phyloP scores from a whole-genome alignment of 2,888 invertebrate species.

The Epinotia ramella region DNA sequence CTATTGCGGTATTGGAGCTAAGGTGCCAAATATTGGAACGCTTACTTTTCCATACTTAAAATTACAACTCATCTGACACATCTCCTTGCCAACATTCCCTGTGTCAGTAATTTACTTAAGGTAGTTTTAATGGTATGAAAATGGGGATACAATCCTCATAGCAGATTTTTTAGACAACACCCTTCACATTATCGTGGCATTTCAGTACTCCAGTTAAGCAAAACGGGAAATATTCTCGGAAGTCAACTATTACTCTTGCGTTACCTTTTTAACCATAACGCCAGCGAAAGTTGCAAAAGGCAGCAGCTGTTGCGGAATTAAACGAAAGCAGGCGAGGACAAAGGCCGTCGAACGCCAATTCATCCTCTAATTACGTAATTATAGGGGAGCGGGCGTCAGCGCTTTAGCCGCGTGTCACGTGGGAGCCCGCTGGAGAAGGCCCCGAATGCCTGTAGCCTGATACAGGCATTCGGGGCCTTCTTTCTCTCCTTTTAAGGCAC shows the following conservation, averaged over 20 bases:
- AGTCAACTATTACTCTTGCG: neutral
- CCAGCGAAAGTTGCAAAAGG: constrained; percentile 66
- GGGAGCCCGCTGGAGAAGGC: neutral
- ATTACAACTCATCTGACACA: too few species aligned
- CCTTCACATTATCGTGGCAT: neutral
- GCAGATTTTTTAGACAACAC: too few species aligned
- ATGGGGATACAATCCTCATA: too few species aligned
- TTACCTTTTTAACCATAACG: constrained; percentile 46
- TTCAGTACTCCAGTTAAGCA: neutral
- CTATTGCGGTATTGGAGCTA: too few species aligned
- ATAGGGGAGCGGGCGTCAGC: constrained; percentile 74
- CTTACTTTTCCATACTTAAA: too few species aligned
- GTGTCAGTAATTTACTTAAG: too few species aligned
- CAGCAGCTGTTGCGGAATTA: constrained; percentile 76
- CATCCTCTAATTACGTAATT: constrained; percentile 76
- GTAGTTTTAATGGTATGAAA: too few species aligned
- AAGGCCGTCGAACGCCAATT: constrained; percentile 50
- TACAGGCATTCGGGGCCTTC: too few species aligned
- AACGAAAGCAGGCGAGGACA: constrained; percentile 69
- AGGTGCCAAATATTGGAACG: too few species aligned
- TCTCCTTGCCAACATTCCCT: too few species aligned
- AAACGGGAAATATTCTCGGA: neutral
- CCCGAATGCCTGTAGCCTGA: neutral
- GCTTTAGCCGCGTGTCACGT: constrained; percentile 56
- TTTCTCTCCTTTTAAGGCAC: neutral